Evolutionary conservation across 2,797 vertebrate genomes (phyloP).

Genomic region (Clarias platycephalus): DNA sequence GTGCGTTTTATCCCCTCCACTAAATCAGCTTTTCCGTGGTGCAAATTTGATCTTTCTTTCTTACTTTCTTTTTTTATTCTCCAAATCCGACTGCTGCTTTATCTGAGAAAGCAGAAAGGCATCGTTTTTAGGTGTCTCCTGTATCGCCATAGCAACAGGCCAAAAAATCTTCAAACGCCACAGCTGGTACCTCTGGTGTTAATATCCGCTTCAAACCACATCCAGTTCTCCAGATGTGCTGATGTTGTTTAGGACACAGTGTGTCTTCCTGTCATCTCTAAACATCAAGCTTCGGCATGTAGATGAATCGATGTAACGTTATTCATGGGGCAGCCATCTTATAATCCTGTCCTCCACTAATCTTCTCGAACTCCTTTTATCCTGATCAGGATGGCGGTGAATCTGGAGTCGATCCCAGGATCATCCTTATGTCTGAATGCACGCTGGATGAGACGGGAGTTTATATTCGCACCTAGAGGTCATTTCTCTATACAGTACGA

Average conservation of each 20-base stretch:
- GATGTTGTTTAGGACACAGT: not conserved
- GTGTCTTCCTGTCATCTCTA: not conserved
- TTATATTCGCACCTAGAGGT: not conserved
- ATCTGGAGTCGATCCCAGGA: not conserved
- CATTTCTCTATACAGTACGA: not conserved
- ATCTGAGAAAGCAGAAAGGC: not conserved
- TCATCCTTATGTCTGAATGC: not conserved
- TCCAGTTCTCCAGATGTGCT: conserved; percentile 17
- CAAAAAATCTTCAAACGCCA: conserved; percentile 27
- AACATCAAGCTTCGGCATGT: not conserved
- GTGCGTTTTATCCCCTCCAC: not conserved
- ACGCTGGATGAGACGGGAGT: not conserved
- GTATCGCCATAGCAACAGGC: conserved; percentile 34
- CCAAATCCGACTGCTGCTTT: conserved; percentile 9
- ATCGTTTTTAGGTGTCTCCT: conserved; percentile 19
- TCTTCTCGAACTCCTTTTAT: not conserved
- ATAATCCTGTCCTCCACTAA: too few species aligned
- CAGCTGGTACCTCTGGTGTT: conserved; percentile 27
- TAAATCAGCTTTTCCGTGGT: not conserved
- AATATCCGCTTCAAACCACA: conserved; percentile 23
- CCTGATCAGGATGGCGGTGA: not conserved
- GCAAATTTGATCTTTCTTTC: not conserved
- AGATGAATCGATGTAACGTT: not conserved
- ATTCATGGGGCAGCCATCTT: not conserved
- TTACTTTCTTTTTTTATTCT: too few species aligned